These are phyloP conservation scores for Zosterops borbonicus DNA, from an alignment of 2,113 vertebrate species.

Conservation along the genomic window DNA sequence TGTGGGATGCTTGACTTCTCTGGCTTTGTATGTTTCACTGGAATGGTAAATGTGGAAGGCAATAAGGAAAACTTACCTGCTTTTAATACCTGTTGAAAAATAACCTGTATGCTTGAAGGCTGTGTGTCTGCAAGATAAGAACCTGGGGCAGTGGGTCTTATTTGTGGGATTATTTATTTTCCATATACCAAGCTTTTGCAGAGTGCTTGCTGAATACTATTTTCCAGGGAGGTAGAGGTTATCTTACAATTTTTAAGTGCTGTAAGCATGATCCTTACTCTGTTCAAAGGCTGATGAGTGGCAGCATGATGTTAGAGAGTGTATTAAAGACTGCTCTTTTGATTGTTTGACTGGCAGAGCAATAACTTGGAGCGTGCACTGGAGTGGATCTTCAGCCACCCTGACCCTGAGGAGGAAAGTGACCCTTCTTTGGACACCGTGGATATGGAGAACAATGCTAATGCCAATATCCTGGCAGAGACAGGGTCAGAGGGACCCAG, in stretches of 20 bases:
- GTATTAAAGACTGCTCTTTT: not conserved
- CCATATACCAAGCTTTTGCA: not conserved
- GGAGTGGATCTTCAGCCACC: conserved; percentile 96
- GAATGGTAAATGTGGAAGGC: not conserved
- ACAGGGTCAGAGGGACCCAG: conserved; percentile 82
- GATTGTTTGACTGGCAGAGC: conserved; percentile 77
- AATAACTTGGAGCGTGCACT: conserved; percentile 92
- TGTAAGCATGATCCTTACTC: not conserved
- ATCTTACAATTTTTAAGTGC: not conserved
- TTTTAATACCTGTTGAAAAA: not conserved
- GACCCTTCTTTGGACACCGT: conserved; percentile 78
- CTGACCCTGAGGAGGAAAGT: conserved; percentile 84
- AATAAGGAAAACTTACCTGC: not conserved
- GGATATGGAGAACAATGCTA: conserved; percentile 85
- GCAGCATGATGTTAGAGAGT: not conserved
- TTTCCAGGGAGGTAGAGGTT: not conserved
- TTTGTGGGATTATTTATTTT: not conserved
- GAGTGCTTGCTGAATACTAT: not conserved
- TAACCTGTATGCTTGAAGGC: not conserved
- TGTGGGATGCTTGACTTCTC: not conserved
- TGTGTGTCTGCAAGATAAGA: not conserved
- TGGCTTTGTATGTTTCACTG: not conserved
- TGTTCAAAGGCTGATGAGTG: not conserved
- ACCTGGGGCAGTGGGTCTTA: not conserved
- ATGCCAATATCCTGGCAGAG: conserved; percentile 84